Percentiles rank a stretch among this genome's conserved stretches.
These are phyloP conservation scores for Branchipolynoe longqiensis DNA, from an alignment of 2,888 invertebrate species.

Conservation along the genomic window DNA sequence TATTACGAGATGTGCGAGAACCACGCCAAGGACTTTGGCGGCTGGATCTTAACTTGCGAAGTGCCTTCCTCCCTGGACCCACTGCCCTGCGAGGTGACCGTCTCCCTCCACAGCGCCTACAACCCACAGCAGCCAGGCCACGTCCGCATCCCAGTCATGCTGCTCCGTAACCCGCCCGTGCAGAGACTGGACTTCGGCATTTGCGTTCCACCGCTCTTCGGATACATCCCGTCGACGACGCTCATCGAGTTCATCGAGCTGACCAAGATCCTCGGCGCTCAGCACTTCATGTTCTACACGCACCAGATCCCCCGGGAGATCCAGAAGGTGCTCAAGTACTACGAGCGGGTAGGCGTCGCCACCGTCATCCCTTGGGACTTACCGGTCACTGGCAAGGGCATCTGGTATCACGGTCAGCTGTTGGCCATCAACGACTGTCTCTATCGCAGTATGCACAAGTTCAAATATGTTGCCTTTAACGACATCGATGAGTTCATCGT, in stretches of 20 bases:
- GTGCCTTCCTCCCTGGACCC: conserved; percentile 67
- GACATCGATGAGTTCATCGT: conserved; percentile 81
- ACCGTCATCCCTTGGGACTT: conserved; percentile 75
- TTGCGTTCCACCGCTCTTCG: conserved; percentile 80
- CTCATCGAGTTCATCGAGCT: conserved; percentile 79
- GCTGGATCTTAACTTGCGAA: conserved; percentile 77
- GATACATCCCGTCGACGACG: conserved; percentile 73
- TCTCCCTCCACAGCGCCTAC: conserved; percentile 45
- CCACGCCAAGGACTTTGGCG: conserved; percentile 78
- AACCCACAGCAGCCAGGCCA: conserved; percentile 21
- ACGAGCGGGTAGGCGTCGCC: conserved; percentile 69
- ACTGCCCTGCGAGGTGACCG: conserved; percentile 58
- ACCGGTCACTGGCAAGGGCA: conserved; percentile 69
- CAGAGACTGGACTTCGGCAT: conserved; percentile 70
- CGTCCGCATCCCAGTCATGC: conserved; percentile 48
- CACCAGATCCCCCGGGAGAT: conserved; percentile 70
- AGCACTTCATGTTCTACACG: conserved; percentile 76
- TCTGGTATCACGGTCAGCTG: conserved; percentile 80
- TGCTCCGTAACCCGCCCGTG: conserved; percentile 4
- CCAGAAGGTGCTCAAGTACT: conserved; percentile 72
- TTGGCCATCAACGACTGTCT: conserved; percentile 80
- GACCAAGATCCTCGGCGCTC: conserved; percentile 74
- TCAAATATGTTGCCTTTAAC: conserved; percentile 75
- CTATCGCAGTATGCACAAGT: conserved; percentile 76
- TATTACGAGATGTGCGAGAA: conserved; percentile 80